Conservation (phyloP, 2,797 vertebrate species). For the Decapterus maruadsi region DNA sequence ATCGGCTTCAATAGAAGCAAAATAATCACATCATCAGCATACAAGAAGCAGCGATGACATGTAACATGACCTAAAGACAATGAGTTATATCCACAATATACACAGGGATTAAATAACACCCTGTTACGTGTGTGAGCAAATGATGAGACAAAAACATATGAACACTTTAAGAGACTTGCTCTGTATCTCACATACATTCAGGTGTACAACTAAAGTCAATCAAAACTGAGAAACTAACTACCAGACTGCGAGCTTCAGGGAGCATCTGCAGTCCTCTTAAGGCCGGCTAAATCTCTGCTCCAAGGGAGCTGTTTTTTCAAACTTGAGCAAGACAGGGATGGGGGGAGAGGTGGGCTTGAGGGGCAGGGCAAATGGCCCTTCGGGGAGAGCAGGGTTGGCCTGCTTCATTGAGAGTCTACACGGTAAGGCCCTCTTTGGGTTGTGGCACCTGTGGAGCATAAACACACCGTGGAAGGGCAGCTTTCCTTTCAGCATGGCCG, state of each 20-base stretch:
- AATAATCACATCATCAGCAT: slow-evolving; percentile 22
- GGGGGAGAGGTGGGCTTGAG: slow-evolving; percentile 34
- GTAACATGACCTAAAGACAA: background rate
- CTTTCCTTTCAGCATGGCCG: slow-evolving; percentile 73
- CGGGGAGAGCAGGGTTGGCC: slow-evolving; percentile 23
- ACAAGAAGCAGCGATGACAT: background rate
- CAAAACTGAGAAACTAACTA: background rate
- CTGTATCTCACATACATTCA: slow-evolving; percentile 36
- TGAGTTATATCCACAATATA: background rate
- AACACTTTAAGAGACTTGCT: background rate
- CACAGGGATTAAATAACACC: background rate
- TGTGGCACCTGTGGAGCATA: slow-evolving; percentile 78
- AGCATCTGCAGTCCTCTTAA: background rate
- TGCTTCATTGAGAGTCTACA: slow-evolving; percentile 47
- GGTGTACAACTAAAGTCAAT: background rate
- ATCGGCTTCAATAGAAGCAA: background rate
- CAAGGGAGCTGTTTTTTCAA: slow-evolving; percentile 1
- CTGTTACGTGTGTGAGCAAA: background rate
- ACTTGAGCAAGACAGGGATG: slow-evolving; percentile 8
- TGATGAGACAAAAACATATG: background rate
- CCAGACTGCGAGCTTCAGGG: background rate
- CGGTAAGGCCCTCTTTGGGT: slow-evolving; percentile 62
- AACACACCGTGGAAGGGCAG: slow-evolving; percentile 73
- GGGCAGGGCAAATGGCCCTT: slow-evolving; percentile 41
- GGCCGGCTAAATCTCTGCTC: slow-evolving; percentile 4